Evolutionary conservation across 2,797 vertebrate genomes (phyloP).

Genomic region (Hydrocynus forskahlii): DNA sequence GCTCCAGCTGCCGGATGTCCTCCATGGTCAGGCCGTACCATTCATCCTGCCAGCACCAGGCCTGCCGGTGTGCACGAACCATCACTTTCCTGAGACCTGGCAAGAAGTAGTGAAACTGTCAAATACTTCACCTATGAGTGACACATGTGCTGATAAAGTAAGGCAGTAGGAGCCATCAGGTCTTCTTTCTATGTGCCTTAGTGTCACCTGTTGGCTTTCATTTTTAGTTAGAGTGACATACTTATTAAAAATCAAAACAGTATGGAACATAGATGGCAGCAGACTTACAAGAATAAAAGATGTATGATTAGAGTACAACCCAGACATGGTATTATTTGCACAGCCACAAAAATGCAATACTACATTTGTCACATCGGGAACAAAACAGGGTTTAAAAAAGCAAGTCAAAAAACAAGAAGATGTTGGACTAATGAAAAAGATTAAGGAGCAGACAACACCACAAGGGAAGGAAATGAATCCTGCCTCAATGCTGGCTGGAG

Average conservation of each 20-base stretch:
- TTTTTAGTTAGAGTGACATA: neutral
- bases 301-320: too few relatives aligned
- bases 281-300: too few relatives aligned
- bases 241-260: neutral
- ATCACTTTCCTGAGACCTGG: constrained; percentile 95
- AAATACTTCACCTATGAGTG: neutral
- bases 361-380: neutral
- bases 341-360: neutral
- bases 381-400: neutral
- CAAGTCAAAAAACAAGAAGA: constrained; percentile 55
- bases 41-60: constrained; percentile 99
- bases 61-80: constrained; percentile 95
- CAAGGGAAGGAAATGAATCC: constrained; percentile 67
- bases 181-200: neutral
- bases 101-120: neutral
- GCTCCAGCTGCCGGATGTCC: constrained; percentile 93
- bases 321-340: neutral
- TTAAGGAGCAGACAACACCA: constrained; percentile 38
- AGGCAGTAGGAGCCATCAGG: neutral
- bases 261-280: neutral
- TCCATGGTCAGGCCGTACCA: constrained; percentile 97
- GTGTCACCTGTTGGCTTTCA: neutral
- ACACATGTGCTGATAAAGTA: neutral
- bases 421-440: constrained; percentile 60
- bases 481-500: constrained; percentile 58